Evolutionary conservation across 2,797 vertebrate species (phyloP).

Genomic region (Pyrocephalus nanus): DNA sequence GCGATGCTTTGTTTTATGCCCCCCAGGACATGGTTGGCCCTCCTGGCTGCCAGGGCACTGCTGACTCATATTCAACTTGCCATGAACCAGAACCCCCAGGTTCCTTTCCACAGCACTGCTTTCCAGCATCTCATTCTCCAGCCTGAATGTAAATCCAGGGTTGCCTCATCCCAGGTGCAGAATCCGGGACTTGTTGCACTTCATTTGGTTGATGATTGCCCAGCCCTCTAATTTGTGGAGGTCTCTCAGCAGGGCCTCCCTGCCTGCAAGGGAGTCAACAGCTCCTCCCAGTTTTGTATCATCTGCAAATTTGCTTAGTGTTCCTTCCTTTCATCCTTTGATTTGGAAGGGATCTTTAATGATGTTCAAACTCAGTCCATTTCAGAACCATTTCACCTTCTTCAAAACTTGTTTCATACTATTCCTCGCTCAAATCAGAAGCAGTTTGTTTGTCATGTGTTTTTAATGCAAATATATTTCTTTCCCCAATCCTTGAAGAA

Average conservation of each 20-base stretch:
- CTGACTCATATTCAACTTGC: neutral
- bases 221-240: neutral
- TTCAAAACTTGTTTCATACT: neutral
- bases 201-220: neutral
- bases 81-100: neutral
- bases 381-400: neutral
- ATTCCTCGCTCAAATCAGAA: neutral
- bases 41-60: neutral
- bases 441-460: neutral
- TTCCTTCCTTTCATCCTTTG: neutral
- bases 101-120: neutral
- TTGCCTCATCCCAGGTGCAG: neutral
- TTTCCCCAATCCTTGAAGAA: neutral
- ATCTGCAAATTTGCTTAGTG: neutral
- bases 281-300: neutral
- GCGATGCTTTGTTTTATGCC: neutral
- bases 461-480: neutral
- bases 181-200: neutral
- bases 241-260: neutral
- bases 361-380: neutral
- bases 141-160: neutral
- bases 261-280: neutral
- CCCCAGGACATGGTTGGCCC: neutral
- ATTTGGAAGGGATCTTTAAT: neutral
- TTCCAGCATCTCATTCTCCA: neutral